Evolutionary conservation across 2,888 invertebrate species (phyloP).

Genomic region (Uropetala carovei): DNA sequence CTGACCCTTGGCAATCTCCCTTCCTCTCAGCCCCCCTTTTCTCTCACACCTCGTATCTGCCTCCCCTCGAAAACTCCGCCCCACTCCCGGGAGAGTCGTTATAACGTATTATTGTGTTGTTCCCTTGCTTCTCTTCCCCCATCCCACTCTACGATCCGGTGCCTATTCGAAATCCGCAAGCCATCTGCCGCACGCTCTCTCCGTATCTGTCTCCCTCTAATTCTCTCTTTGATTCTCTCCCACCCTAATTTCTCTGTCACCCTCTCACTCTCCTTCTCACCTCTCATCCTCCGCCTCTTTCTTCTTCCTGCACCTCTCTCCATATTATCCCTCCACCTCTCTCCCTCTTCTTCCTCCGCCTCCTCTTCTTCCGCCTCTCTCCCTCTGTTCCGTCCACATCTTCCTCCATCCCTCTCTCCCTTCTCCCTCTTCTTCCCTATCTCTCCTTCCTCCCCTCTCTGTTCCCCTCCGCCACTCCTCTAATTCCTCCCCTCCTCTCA

Average conservation of each 20-base stretch:
- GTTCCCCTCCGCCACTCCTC: neutral
- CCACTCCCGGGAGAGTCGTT: neutral
- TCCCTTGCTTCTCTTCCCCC: neutral
- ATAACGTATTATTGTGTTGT: constrained; percentile 17
- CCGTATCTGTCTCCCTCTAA: neutral
- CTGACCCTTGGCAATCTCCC: neutral
- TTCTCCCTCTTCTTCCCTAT: neutral
- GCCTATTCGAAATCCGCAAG: neutral
- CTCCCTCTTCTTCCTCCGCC: too few relatives aligned
- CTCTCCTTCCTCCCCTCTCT: neutral
- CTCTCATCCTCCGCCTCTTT: neutral
- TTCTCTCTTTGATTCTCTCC: neutral
- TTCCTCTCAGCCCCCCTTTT: neutral
- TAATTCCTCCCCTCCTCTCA: neutral
- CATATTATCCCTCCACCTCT: neutral
- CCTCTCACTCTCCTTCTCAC: too few relatives aligned
- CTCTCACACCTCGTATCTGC: too few relatives aligned
- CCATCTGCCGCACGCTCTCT: constrained; percentile 1
- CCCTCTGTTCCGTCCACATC: too few relatives aligned
- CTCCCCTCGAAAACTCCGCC: too few relatives aligned
- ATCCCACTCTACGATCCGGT: neutral
- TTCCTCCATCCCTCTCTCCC: too few relatives aligned
- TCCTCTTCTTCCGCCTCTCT: too few relatives aligned
- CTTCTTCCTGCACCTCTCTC: neutral
- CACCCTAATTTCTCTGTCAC: neutral